A percentile compares a stretch with the other conserved stretches of the same genome.
Evolutionary conservation across 2,888 invertebrate species (phyloP).

Genomic region (Diadegma fenestrale): DNA sequence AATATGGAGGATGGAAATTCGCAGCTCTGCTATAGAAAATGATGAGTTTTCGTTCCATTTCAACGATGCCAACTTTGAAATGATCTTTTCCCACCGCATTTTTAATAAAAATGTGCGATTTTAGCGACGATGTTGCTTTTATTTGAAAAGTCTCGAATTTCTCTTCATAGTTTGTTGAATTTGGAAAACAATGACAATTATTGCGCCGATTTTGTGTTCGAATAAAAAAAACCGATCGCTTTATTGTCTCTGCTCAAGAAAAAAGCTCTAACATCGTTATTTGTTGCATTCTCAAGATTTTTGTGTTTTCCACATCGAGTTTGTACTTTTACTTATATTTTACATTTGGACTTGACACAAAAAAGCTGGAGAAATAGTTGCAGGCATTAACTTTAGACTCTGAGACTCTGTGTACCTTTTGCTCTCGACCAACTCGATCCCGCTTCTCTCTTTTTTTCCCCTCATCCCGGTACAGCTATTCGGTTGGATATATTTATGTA

Average conservation of each 20-base stretch:
- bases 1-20: no score
- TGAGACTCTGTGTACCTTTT: slow-evolving; percentile 7
- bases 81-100: background rate
- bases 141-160: no score
- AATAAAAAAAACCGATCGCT: no score
- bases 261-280: background rate
- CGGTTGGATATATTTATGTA: background rate
- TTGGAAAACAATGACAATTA: no score
- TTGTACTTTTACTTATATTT: slow-evolving; percentile 34
- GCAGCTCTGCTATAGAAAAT: no score
- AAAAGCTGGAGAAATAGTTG: slow-evolving; percentile 10
- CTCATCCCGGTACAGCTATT: slow-evolving; percentile 28
- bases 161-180: no score
- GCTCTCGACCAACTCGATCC: background rate
- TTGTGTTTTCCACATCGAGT: background rate
- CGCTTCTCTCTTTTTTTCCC: background rate
- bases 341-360: slow-evolving; percentile 33
- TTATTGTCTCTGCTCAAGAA: background rate
- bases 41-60: no score
- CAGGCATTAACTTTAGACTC: slow-evolving; percentile 46
- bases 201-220: no score
- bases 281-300: background rate
- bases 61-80: no score
- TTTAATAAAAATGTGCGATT: background rate
- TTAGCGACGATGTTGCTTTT: background rate